Conservation (phyloP, 2,797 vertebrate species). For the Pachyuromys duprasi region DNA sequence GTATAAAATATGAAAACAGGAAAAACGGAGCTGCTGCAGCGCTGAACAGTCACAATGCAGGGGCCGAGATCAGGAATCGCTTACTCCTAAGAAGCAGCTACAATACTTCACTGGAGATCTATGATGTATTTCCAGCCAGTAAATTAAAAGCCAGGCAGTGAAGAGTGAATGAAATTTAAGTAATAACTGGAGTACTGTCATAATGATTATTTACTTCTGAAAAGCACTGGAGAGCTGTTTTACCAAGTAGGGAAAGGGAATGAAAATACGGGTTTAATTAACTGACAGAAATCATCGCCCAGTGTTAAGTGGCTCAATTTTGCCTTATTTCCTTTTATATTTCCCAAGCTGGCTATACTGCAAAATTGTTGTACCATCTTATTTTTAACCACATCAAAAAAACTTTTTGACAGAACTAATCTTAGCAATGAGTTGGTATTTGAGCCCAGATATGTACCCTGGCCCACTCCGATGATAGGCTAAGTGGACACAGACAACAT, state of each 20-base stretch:
- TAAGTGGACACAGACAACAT: neutral
- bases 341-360: slow-evolving; percentile 51
- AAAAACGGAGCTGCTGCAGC: neutral
- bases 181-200: neutral
- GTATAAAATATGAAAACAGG: neutral
- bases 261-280: neutral
- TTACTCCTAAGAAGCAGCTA: neutral
- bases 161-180: neutral
- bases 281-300: neutral
- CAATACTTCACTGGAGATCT: neutral
- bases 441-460: neutral
- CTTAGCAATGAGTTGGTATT: slow-evolving; percentile 59
- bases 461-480: neutral
- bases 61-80: neutral
- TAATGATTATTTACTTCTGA: slow-evolving; percentile 12
- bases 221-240: neutral
- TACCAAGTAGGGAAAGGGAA: neutral
- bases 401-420: slow-evolving; percentile 59
- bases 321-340: neutral
- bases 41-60: neutral
- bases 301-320: neutral
- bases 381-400: slow-evolving; percentile 59
- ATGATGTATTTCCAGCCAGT: neutral
- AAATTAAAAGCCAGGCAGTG: neutral
- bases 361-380: slow-evolving; percentile 65